Evolutionary conservation across 2,888 invertebrate genomes (phyloP).

Genomic region (Busseola fusca): DNA sequence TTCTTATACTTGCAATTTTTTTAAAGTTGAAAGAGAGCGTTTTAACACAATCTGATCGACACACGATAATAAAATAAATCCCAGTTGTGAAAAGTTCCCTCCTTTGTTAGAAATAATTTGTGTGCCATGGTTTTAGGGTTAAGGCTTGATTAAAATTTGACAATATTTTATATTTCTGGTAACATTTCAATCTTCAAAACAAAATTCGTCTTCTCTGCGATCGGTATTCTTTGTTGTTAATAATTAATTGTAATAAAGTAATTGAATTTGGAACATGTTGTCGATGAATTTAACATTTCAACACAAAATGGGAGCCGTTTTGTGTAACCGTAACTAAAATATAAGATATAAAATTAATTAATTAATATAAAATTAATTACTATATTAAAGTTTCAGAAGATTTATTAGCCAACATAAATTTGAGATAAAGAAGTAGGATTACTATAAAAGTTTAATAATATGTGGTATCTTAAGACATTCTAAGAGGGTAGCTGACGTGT

Average conservation of each 20-base stretch:
- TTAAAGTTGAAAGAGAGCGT: conserved; percentile 67
- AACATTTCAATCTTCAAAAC: conserved; percentile 29
- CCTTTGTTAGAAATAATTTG: conserved; percentile 87
- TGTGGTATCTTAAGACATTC: conserved; percentile 64
- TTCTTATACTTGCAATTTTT: conserved; percentile 71
- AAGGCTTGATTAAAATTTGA: conserved; percentile 83
- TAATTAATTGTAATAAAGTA: conserved; percentile 40
- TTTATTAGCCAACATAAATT: conserved; percentile 85
- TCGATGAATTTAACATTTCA: conserved; percentile 64
- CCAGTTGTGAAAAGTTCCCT: conserved; percentile 88
- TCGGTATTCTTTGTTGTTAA: conserved; percentile 50
- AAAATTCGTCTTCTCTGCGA: conserved; percentile 41
- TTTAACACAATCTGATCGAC: conserved; percentile 71
- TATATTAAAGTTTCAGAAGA: conserved; percentile 83
- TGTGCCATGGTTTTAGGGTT: conserved; percentile 86
- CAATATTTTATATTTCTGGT: conserved; percentile 80
- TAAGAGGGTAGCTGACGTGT: conserved; percentile 75
- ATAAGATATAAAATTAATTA: conserved; percentile 55
- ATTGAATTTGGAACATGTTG: conserved; percentile 48
- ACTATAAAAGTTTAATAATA: conserved; percentile 76
- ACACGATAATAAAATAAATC: conserved; percentile 71
- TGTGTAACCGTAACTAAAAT: conserved; percentile 57
- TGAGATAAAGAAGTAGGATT: conserved; percentile 80
- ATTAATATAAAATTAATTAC: conserved; percentile 64
- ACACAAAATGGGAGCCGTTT: conserved; percentile 62